These are phyloP conservation scores for Acrobeloides nanus DNA, from an alignment of 2,888 invertebrate genomes.

Conservation along the genomic window DNA sequence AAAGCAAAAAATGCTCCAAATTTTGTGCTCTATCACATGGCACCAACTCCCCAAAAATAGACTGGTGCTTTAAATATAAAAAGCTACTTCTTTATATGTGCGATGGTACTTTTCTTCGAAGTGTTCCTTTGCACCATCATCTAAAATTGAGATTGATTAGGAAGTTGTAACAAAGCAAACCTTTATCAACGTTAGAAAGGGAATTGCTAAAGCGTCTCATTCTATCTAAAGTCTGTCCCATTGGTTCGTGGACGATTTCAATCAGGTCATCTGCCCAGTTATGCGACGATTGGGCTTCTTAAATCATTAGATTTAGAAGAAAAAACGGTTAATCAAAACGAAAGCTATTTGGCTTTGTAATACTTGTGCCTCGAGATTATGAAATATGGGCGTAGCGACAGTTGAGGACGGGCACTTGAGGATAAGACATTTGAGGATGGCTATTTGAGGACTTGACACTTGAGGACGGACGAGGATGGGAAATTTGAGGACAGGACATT, in stretches of 20 bases:
- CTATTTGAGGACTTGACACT: too few relatives aligned
- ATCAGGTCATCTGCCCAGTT: conserved; percentile 54
- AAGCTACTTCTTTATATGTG: conserved; percentile 30
- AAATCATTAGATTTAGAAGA: conserved; percentile 4
- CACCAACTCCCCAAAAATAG: too few relatives aligned
- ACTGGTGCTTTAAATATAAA: too few relatives aligned
- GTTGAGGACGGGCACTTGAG: too few relatives aligned
- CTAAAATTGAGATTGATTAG: conserved; percentile 9
- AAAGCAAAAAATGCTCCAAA: too few relatives aligned
- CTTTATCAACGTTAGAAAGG: conserved; percentile 40
- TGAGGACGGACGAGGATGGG: too few relatives aligned
- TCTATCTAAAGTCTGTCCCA: conserved; percentile 50
- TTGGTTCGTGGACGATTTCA: conserved; percentile 52
- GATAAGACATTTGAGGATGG: too few relatives aligned
- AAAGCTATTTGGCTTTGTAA: background rate
- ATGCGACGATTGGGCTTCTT: conserved; percentile 17
- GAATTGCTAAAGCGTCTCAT: conserved; percentile 51
- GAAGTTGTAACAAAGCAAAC: conserved; percentile 7
- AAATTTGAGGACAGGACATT: too few relatives aligned
- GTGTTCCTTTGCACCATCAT: conserved; percentile 31
- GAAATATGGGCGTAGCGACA: too few relatives aligned
- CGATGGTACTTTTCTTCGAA: conserved; percentile 47
- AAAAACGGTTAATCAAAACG: background rate
- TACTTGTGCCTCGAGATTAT: background rate
- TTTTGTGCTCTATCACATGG: too few relatives aligned